phyloP scores from a whole-genome alignment of 2,888 invertebrate genomes.

The Drosophila formosana region DNA sequence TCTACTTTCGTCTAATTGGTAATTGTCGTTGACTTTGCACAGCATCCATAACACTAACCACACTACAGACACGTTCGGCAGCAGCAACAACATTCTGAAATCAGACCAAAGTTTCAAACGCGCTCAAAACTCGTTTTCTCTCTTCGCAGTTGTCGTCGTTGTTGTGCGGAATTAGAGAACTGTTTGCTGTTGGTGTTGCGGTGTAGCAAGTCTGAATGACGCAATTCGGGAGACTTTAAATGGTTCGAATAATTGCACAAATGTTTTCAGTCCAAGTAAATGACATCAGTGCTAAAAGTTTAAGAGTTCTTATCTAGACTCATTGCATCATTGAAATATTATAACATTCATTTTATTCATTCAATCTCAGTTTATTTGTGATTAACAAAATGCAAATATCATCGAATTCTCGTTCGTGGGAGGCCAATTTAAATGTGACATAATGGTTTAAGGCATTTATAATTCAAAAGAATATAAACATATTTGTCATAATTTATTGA shows the following conservation, averaged over 20 bases:
- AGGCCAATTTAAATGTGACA: no score
- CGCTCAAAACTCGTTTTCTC: slow-evolving; percentile 59
- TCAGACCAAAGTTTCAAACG: slow-evolving; percentile 45
- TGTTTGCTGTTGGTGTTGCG: no score
- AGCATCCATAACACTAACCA: slow-evolving; percentile 9
- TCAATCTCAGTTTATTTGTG: background rate
- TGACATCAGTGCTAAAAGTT: slow-evolving; percentile 52
- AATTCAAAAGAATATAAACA: background rate
- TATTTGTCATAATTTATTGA: background rate
- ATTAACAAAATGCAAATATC: no score
- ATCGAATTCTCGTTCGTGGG: no score
- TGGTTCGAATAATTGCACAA: slow-evolving; percentile 52
- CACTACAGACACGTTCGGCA: background rate
- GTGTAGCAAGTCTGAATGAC: slow-evolving; percentile 29
- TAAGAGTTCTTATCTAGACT: background rate
- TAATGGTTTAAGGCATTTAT: no score
- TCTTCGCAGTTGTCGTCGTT: background rate
- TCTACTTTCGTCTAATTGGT: slow-evolving; percentile 65
- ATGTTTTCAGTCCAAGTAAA: slow-evolving; percentile 38
- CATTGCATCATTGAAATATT: no score
- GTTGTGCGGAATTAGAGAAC: slow-evolving; percentile 1
- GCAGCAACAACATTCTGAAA: slow-evolving; percentile 23
- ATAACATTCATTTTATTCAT: no score
- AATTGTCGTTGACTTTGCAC: slow-evolving; percentile 38
- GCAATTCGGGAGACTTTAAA: slow-evolving; percentile 34